A percentile compares a stretch with the other conserved stretches of the same genome.
These are phyloP conservation scores for Neelides sp. DNA, from an alignment of 1,140 invertebrate species.

Conservation along the genomic window DNA sequence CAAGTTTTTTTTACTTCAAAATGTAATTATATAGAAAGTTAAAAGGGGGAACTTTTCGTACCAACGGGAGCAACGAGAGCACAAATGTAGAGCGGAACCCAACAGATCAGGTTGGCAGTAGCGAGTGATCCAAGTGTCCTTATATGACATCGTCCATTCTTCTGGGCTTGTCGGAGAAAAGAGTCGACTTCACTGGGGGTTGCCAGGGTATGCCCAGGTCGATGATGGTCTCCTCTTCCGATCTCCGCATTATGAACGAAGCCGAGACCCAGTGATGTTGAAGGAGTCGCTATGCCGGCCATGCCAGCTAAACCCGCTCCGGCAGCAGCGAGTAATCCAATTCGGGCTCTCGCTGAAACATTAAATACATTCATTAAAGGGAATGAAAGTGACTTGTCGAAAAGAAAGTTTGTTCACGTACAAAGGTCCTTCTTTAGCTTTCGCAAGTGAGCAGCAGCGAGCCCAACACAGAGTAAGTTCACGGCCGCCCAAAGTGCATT, in stretches of 20 bases:
- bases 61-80: conserved; percentile 18
- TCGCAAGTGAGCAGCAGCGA: conserved; percentile 70
- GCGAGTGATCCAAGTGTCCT: conserved; percentile 28
- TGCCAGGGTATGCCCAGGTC: neutral
- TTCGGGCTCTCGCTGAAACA: conserved; percentile 21
- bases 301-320: conserved; percentile 28
- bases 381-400: neutral
- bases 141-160: conserved; percentile 28
- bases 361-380: conserved; percentile 1
- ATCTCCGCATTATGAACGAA: conserved; percentile 4
- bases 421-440: conserved; percentile 73
- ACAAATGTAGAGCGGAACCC: conserved; percentile 29
- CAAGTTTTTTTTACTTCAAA: no score
- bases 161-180: conserved; percentile 28
- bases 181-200: conserved; percentile 25
- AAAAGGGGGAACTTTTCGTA: conserved; percentile 3
- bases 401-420: conserved; percentile 37
- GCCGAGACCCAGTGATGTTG: neutral
- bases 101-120: conserved; percentile 27
- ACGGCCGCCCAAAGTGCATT: conserved; percentile 81
- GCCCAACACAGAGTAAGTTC: conserved; percentile 68
- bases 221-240: neutral
- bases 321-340: conserved; percentile 27
- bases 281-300: conserved; percentile 21
- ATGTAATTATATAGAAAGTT: no score